Percentiles rank a stretch among this genome's conserved stretches.
Conservation (phyloP, 2,888 invertebrate genomes). For the Branchipolynoe longqiensis region DNA sequence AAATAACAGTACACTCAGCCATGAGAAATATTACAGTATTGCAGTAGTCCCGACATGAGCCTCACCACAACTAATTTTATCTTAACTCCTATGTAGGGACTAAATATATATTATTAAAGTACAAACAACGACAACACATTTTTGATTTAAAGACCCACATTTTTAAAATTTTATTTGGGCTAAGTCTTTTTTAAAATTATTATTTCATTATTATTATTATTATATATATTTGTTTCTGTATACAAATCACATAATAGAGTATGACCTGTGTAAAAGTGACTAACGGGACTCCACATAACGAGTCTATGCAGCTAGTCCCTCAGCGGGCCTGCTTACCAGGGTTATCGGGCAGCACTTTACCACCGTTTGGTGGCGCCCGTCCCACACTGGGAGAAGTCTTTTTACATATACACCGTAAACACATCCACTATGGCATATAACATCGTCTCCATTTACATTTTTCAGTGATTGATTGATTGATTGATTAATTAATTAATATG, state of each 20-base stretch:
- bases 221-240: slow-evolving; percentile 40
- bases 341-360: not conserved
- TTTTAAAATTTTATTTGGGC: slow-evolving; percentile 46
- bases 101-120: not conserved
- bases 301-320: not conserved
- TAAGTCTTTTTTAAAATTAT: slow-evolving; percentile 50
- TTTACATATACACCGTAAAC: slow-evolving; percentile 5
- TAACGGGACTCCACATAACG: slow-evolving; percentile 11
- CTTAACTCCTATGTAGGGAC: not conserved
- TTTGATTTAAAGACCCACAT: slow-evolving; percentile 46
- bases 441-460: slow-evolving; percentile 6
- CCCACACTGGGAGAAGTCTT: slow-evolving; percentile 19
- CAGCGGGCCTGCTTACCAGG: not conserved
- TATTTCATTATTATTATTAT: slow-evolving; percentile 13
- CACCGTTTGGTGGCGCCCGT: not conserved
- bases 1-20: too few relatives aligned
- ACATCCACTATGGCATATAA: not conserved
- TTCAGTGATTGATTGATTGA: too few relatives aligned
- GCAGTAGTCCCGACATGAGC: too few relatives aligned
- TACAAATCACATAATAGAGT: slow-evolving; percentile 51
- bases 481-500: not conserved
- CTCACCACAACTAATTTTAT: too few relatives aligned
- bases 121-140: not conserved
- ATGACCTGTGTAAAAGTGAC: slow-evolving; percentile 55
- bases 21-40: too few relatives aligned